phyloP scores from a whole-genome alignment of 2,113 vertebrate species.

The Fregata magnificens region DNA sequence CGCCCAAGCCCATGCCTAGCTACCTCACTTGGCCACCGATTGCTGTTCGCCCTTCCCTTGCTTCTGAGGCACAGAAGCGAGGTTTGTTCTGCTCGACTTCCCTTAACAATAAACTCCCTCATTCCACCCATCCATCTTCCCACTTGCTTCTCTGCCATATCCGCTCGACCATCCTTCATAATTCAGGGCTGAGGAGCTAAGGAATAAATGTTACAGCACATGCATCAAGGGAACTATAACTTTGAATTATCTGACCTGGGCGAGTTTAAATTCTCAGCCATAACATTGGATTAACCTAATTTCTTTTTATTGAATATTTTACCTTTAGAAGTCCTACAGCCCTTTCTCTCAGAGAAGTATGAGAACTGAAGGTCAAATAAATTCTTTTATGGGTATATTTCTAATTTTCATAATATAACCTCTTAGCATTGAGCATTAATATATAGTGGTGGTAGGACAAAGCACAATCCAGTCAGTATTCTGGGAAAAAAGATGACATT shows the following conservation, averaged over 20 bases:
- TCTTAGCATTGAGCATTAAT: neutral
- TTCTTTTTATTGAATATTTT: constrained; percentile 59
- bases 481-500: neutral
- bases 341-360: constrained; percentile 21
- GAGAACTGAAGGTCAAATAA: constrained; percentile 57
- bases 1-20: neutral
- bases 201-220: constrained; percentile 32
- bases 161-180: neutral
- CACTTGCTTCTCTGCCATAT: neutral
- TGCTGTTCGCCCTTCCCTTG: neutral
- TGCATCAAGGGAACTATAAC: constrained; percentile 40
- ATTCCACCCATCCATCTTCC: neutral
- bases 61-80: neutral
- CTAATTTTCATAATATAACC: constrained; percentile 53
- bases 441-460: neutral
- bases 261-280: constrained; percentile 62
- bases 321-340: constrained; percentile 35
- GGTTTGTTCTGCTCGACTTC: neutral
- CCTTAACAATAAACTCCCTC: neutral
- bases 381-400: constrained; percentile 39
- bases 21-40: neutral
- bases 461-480: constrained; percentile 9
- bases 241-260: constrained; percentile 53
- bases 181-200: constrained; percentile 7
- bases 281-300: constrained; percentile 66